Evolutionary conservation across 2,797 vertebrate genomes (phyloP), one percentile per base, ranked within the genome.

Genomic region (Acanthopagrus latus): DNA sequence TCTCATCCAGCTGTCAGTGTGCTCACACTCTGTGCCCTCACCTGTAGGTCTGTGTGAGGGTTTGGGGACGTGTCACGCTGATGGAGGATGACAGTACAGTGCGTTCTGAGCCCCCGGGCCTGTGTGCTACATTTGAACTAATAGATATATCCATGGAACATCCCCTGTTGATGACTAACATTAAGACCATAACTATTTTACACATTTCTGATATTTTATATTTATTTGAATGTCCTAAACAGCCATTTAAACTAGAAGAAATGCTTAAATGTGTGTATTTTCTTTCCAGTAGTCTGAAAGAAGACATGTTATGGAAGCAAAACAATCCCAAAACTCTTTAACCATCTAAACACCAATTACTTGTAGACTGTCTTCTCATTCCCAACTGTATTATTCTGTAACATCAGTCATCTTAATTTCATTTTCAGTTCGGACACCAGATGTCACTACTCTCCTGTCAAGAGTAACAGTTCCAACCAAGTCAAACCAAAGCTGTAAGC

Each of bases 381-480:
- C 5, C 5, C 4, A 59, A n/a, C 16, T 25, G 41, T 25, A 46
- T 62, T 17, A 18, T 25, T 1, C 13, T 63, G 43, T 25, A 2
- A 13, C 13, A 16, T 5, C 4, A 44, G 44, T 44, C 7, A 8
- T 50, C 3, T 2, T n/a, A 27, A 17, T 76, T 54, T n/a, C n/a
- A 5, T 65, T 46, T 78, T 50, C 29, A 50, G 3, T 77, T 69
- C 62, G 48, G 38, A 76, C 90, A 90, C 47, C 65, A 91, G 91
- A 67, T 88, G 91, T 81, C 88, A 47, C 80, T 70, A 2, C 65
- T 78, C 67, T 33, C 63, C 5, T 41, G 14, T 55, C 43, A 47
- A 6, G 2, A 5, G 48, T 3, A 23, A 1, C 4, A 47, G 44
- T 75, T 57, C 13, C 47, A n/a, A n/a, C n/a, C n/a, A n/a, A n/a